phyloP scores from a whole-genome alignment of 2,888 invertebrate species.

The Candidula unifasciata region DNA sequence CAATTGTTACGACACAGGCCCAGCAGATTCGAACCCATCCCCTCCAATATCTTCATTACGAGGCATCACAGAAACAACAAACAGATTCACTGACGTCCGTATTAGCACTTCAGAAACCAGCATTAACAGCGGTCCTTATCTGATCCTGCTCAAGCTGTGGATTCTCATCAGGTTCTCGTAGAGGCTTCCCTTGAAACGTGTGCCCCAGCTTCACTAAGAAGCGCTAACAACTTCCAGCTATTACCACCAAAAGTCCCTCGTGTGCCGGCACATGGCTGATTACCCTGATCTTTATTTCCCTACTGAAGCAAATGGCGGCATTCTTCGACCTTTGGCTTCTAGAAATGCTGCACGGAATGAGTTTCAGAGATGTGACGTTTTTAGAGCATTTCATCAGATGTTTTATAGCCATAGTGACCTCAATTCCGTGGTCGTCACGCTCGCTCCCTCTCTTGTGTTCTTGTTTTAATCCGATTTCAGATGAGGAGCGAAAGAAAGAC shows the following conservation, averaged over 20 bases:
- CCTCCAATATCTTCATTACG: too few relatives aligned
- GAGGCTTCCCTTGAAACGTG: not conserved
- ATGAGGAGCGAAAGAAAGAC: constrained; percentile 38
- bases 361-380: constrained; percentile 42
- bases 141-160: too few relatives aligned
- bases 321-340: constrained; percentile 40
- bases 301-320: constrained; percentile 36
- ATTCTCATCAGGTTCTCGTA: too few relatives aligned
- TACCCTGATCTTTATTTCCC: constrained; percentile 42
- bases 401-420: constrained; percentile 23
- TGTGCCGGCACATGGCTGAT: not conserved
- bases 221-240: constrained; percentile 30
- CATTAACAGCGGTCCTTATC: too few relatives aligned
- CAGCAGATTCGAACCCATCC: too few relatives aligned
- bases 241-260: constrained; percentile 28
- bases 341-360: constrained; percentile 29
- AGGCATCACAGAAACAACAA: too few relatives aligned
- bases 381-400: constrained; percentile 14
- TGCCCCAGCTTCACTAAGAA: not conserved
- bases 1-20: too few relatives aligned
- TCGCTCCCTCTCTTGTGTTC: too few relatives aligned
- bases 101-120: too few relatives aligned
- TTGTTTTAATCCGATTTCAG: too few relatives aligned
- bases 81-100: too few relatives aligned
- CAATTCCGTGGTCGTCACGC: constrained; percentile 3